A percentile compares a stretch with the other conserved stretches of the same genome.
Evolutionary conservation across 2,113 vertebrate genomes (phyloP).

Genomic region (Copsychus sechellarum): DNA sequence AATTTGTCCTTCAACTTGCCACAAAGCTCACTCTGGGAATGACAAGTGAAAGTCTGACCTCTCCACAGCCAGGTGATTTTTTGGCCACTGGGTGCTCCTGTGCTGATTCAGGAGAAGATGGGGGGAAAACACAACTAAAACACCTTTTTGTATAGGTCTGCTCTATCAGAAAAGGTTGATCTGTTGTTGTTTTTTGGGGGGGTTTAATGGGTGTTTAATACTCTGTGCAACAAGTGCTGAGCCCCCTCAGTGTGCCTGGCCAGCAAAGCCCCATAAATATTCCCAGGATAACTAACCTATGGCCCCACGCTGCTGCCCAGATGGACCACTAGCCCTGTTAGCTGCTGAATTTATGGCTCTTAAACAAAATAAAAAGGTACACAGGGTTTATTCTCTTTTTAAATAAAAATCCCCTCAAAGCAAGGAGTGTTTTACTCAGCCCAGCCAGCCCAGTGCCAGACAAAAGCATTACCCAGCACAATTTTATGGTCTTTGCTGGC

Average conservation of each 20-base stretch:
- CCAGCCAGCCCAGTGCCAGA: not conserved
- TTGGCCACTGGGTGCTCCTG: fast-evolving
- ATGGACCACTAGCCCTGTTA: constrained; percentile 53
- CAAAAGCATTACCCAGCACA: not conserved
- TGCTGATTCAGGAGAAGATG: not conserved
- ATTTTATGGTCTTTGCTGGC: not conserved
- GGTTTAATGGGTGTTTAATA: not conserved
- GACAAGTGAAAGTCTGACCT: not conserved
- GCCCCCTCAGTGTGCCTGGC: not conserved
- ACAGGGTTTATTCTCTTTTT: constrained; percentile 47
- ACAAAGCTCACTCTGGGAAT: not conserved
- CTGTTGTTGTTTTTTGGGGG: not conserved
- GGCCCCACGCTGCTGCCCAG: constrained; percentile 38
- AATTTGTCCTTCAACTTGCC: not conserved
- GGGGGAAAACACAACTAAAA: not conserved
- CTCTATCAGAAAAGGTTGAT: not conserved
- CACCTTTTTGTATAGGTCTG: not conserved
- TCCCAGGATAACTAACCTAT: constrained; percentile 41
- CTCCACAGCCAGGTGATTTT: not conserved
- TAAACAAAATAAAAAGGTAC: constrained; percentile 56
- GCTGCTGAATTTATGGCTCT: constrained; percentile 67
- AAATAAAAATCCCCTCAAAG: not conserved
- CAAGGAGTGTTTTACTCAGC: not conserved
- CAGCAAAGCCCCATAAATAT: constrained; percentile 62
- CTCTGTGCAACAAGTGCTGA: not conserved